Evolutionary conservation across 2,888 invertebrate species (phyloP).

Genomic region (Eledone cirrhosa): DNA sequence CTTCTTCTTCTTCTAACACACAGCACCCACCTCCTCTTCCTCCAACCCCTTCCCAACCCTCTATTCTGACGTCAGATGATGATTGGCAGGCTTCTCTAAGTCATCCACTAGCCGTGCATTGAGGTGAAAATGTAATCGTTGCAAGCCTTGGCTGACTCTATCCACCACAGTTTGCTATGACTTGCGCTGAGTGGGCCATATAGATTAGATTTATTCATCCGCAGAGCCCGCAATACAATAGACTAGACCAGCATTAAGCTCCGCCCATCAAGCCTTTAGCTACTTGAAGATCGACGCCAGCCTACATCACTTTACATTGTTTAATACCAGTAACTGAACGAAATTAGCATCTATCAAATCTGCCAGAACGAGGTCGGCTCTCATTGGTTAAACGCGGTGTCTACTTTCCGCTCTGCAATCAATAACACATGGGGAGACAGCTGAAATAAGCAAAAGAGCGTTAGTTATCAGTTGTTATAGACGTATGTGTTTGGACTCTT

Average conservation of each 20-base stretch:
- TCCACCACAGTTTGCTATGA: conserved; percentile 24
- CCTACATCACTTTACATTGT: conserved; percentile 25
- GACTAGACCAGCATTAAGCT: conserved; percentile 17
- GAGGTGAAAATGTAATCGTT: conserved; percentile 26
- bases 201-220: conserved; percentile 27
- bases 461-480: conserved; percentile 47
- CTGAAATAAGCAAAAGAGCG: conserved; percentile 57
- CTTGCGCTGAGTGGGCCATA: conserved; percentile 24
- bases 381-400: conserved; percentile 49
- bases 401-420: conserved; percentile 50
- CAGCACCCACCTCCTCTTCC: background rate
- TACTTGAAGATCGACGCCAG: conserved; percentile 25
- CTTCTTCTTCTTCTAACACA: background rate
- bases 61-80: conserved; percentile 23
- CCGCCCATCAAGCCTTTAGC: conserved; percentile 10
- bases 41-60: background rate
- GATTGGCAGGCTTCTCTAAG: conserved; percentile 21
- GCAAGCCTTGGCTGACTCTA: conserved; percentile 7
- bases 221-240: conserved; percentile 8
- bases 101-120: conserved; percentile 3
- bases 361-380: conserved; percentile 29
- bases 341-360: conserved; percentile 30
- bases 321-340: conserved; percentile 27
- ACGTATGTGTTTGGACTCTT: conserved; percentile 39
- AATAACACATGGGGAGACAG: conserved; percentile 54